Percentiles rank a stretch among this genome's conserved stretches.
phyloP scores from a whole-genome alignment of 2,113 vertebrate genomes.

The Desmodus rotundus region DNA sequence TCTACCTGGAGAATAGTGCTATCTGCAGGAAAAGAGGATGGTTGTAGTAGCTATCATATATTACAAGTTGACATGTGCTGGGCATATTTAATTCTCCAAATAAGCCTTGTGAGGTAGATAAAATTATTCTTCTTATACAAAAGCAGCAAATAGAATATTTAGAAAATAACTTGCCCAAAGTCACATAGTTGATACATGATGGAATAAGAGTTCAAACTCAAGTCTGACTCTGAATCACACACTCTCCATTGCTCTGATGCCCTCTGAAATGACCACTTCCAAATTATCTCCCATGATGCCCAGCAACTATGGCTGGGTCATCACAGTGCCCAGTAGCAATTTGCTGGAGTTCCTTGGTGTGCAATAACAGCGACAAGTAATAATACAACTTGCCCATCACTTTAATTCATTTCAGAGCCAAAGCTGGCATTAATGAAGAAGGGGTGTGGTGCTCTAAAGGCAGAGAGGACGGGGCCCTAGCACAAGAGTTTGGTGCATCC shows the following conservation, averaged over 20 bases:
- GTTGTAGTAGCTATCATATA: too few relatives aligned
- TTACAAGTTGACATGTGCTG: background rate
- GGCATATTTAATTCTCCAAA: background rate
- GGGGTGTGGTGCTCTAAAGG: background rate
- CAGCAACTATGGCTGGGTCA: background rate
- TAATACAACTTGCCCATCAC: background rate
- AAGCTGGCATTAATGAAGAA: background rate
- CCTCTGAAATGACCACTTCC: background rate
- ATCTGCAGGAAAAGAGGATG: background rate
- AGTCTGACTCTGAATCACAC: background rate
- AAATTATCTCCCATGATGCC: background rate
- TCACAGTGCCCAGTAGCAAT: background rate
- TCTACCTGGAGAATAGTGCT: background rate
- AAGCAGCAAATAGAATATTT: background rate
- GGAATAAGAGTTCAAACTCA: background rate
- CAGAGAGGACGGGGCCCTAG: background rate
- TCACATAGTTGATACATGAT: background rate
- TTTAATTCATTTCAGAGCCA: background rate
- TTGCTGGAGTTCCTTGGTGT: background rate
- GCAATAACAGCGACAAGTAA: background rate
- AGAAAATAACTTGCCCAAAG: background rate
- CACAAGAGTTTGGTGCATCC: rapidly evolving
- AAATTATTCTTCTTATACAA: background rate
- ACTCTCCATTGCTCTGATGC: background rate
- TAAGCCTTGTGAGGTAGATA: background rate